A percentile compares a stretch with the other conserved stretches of the same genome.
These are phyloP conservation scores for Allobates femoralis DNA, from an alignment of 2,797 vertebrate species.

Conservation along the genomic window DNA sequence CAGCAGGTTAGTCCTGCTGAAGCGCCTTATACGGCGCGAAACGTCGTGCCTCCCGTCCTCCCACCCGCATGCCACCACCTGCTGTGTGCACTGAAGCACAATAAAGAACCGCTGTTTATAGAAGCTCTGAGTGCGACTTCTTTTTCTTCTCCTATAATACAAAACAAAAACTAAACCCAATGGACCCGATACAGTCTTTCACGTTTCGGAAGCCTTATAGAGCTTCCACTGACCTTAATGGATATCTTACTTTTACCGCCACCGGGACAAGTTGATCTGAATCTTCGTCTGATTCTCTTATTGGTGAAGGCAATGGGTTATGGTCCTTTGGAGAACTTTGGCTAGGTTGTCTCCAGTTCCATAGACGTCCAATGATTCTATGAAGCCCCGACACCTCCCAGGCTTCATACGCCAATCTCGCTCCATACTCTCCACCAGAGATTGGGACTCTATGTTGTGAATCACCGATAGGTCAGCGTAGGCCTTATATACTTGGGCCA, in stretches of 20 bases:
- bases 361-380: constrained; percentile 68
- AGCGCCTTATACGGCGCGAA: too few species aligned
- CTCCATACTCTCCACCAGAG: constrained; percentile 69
- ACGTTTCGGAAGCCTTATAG: too few species aligned
- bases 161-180: too few species aligned
- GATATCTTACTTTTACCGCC: constrained; percentile 86
- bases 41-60: too few species aligned
- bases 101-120: too few species aligned
- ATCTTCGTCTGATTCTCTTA: neutral
- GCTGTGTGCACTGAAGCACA: too few species aligned
- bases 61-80: too few species aligned
- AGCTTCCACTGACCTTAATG: neutral
- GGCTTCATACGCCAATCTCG: constrained; percentile 77
- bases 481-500: constrained; percentile 93
- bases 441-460: constrained; percentile 71
- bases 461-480: constrained; percentile 77
- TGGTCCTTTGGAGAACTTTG: constrained; percentile 53
- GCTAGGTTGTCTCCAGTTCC: constrained; percentile 54
- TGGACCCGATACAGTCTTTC: too few species aligned
- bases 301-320: constrained; percentile 34
- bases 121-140: too few species aligned
- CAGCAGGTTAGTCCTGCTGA: too few species aligned
- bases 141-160: too few species aligned
- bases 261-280: constrained; percentile 79
- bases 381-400: constrained; percentile 80